Base-by-base conservation (phyloP, 2,113 vertebrate genomes). In the Sclerurus mexicanus region DNA sequence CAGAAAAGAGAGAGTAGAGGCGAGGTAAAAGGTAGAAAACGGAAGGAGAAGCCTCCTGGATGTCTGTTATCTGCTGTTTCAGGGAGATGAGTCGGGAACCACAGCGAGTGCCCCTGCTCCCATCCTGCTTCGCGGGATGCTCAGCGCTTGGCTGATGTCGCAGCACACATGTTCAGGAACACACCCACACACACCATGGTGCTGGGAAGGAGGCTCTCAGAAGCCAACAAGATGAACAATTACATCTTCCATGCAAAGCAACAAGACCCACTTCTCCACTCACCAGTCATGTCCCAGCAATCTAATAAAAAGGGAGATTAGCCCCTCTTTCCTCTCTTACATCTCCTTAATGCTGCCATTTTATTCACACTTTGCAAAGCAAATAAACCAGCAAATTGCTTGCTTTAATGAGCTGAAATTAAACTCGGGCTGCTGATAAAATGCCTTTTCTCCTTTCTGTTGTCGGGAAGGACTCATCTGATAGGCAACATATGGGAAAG, bases 331-430 rank as follows among this genome's bases (percentile, higher is more conserved):
- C 86, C 89, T 89, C 62, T 91, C 76, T 93, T 89, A 62, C 81
- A 75, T 90, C 95, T 89, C 77, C 93, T 93, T 97, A 94, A 96
- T 96, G 90, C 96, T 91, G 63, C 84, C 87, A 72, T 95, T 97
- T 94, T 96, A 96, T 97, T 97, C 95, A 97, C 95, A 95, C 92
- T 94, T 96, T 96, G 96, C 95, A 97, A 97, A 96, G 96, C 95
- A 97, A 97, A 97, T 97, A 97, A 97, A 95, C 87, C 92, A 92
- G 93, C 88, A 97, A 97, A 97, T 97, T 97, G 96, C 96, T 91
- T 95, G 95, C 95, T 97, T 96, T 97, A 97, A 97, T 97, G 95
- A 97, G 85, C 86, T 87, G 93, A 97, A 97, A 97, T 97, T 97
- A 96, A 97, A 96, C 95, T 94, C 5, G 0, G 77, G 95, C 90